Evolutionary conservation across 2,113 vertebrate species (phyloP).

Genomic region (Pavo muticus): DNA sequence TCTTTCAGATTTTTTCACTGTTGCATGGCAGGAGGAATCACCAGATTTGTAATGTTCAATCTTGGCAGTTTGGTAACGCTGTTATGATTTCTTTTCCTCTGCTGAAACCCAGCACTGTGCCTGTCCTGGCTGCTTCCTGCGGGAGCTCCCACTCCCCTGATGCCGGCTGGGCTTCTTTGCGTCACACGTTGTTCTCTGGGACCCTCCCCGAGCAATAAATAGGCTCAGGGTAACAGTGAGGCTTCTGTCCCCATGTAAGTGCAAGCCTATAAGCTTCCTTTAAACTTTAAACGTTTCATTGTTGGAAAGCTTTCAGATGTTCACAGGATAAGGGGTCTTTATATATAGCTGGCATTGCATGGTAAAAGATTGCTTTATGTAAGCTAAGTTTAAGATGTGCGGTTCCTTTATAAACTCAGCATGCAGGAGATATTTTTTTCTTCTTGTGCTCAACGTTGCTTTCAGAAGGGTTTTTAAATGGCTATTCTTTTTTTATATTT

Average conservation of each 20-base stretch:
- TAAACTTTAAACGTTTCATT: constrained; percentile 35
- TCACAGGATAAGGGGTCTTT: constrained; percentile 43
- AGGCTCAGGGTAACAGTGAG: constrained; percentile 35
- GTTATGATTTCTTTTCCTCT: neutral
- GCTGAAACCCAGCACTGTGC: neutral
- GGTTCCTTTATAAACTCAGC: constrained; percentile 10
- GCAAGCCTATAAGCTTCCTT: constrained; percentile 27
- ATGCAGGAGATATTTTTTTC: neutral
- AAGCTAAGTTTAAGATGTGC: neutral
- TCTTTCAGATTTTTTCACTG: neutral
- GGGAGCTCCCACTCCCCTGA: neutral
- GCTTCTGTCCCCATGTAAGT: constrained; percentile 20
- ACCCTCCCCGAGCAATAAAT: constrained; percentile 17
- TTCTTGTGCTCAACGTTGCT: neutral
- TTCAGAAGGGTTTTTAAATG: neutral
- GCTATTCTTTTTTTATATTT: neutral
- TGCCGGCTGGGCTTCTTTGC: neutral
- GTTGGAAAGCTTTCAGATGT: constrained; percentile 46
- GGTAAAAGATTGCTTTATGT: constrained; percentile 8
- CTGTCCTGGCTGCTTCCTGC: neutral
- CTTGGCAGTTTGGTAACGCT: neutral
- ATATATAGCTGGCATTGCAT: constrained; percentile 4
- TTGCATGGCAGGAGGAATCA: neutral
- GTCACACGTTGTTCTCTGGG: neutral
- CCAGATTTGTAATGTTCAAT: neutral